phyloP scores from a whole-genome alignment of 2,888 invertebrate species.

The Congeria kusceri region DNA sequence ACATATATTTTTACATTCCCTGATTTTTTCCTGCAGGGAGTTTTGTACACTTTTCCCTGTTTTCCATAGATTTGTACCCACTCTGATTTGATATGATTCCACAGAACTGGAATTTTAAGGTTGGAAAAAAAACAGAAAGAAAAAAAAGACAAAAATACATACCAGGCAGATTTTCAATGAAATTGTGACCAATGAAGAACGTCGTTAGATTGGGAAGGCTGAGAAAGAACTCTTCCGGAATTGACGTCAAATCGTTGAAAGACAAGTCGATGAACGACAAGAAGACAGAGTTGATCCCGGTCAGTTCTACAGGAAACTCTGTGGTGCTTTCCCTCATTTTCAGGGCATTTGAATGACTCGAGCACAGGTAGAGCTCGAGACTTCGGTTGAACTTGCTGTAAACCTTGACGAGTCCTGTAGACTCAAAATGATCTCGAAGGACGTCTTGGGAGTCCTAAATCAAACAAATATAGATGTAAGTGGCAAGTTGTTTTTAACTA shows the following conservation, averaged over 20 bases:
- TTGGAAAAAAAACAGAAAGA: no score
- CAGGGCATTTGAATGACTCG: slow-evolving; percentile 63
- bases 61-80: no score
- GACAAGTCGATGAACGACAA: slow-evolving; percentile 69
- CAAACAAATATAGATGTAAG: not conserved
- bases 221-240: slow-evolving; percentile 70
- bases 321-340: slow-evolving; percentile 56
- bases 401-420: slow-evolving; percentile 18
- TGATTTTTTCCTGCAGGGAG: no score
- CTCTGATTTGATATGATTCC: no score
- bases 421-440: slow-evolving; percentile 21
- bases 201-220: slow-evolving; percentile 64
- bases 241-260: slow-evolving; percentile 61
- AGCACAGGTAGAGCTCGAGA: slow-evolving; percentile 66
- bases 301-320: slow-evolving; percentile 48
- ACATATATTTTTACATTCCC: no score
- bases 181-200: slow-evolving; percentile 66
- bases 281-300: slow-evolving; percentile 63
- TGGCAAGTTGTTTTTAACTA: no score
- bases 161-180: slow-evolving; percentile 67
- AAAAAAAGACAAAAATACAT: not conserved
- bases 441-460: slow-evolving; percentile 29
- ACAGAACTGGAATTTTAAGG: no score
- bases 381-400: slow-evolving; percentile 52
- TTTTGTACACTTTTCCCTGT: no score